These are phyloP conservation scores for Cotesia typhae DNA, from an alignment of 1,140 invertebrate genomes.

Conservation along the genomic window DNA sequence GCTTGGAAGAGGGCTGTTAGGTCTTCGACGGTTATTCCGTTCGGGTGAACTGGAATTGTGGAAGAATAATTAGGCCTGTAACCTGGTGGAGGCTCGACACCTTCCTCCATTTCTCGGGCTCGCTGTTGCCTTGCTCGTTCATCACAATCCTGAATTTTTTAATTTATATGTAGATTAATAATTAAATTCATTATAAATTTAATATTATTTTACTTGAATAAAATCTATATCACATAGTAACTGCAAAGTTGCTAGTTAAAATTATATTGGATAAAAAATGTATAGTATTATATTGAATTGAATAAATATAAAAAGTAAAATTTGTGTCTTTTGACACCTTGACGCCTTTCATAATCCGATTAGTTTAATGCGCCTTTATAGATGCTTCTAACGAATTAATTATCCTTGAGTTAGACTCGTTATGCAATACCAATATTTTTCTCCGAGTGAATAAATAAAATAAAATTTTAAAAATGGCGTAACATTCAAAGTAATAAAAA, in stretches of 20 bases:
- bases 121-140: constrained; percentile 74
- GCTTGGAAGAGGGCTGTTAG: constrained; percentile 71
- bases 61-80: constrained; percentile 64
- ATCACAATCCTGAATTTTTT: constrained; percentile 71
- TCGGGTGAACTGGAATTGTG: constrained; percentile 67
- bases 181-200: constrained; percentile 4
- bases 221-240: too few species aligned
- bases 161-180: constrained; percentile 52
- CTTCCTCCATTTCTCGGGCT: constrained; percentile 80
- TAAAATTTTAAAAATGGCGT: too few species aligned
- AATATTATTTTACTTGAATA: too few species aligned
- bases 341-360: too few species aligned
- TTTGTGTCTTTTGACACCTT: too few species aligned
- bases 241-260: too few species aligned
- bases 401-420: too few species aligned
- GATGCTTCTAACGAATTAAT: too few species aligned
- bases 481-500: too few species aligned
- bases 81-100: constrained; percentile 74
- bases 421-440: neutral
- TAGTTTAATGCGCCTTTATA: too few species aligned
- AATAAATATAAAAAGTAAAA: neutral
- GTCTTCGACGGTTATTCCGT: constrained; percentile 70
- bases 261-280: too few species aligned
- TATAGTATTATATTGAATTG: constrained; percentile 54
- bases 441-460: neutral